Evolutionary conservation across 2,888 invertebrate genomes (phyloP).

Genomic region (Drosophila multiciliata): DNA sequence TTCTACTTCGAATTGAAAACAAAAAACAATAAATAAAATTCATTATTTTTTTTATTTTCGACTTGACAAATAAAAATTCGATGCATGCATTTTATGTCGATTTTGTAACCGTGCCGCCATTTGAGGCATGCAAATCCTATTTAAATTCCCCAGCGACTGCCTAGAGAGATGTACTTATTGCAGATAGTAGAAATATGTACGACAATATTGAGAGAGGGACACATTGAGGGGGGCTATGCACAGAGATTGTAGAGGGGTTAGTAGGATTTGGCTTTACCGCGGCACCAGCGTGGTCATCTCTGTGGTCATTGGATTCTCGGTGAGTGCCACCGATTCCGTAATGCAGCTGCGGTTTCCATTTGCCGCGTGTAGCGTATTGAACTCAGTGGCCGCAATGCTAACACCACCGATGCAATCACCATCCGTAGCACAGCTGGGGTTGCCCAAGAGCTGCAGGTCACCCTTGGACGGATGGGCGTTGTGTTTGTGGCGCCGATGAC

Average conservation of each 20-base stretch:
- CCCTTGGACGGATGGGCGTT: constrained; percentile 79
- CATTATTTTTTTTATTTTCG: constrained; percentile 9
- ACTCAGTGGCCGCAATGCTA: constrained; percentile 60
- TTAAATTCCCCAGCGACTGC: constrained; percentile 1
- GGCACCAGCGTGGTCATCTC: constrained; percentile 83
- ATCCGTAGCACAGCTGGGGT: constrained; percentile 26
- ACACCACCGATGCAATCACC: constrained; percentile 42
- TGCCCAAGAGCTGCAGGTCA: constrained; percentile 79
- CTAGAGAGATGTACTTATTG: not conserved
- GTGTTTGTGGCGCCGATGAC: constrained; percentile 81
- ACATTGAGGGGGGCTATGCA: constrained; percentile 1
- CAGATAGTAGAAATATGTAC: not conserved
- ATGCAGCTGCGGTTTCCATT: constrained; percentile 74
- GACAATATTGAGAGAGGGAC: constrained; percentile 12
- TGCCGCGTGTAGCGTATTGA: constrained; percentile 50
- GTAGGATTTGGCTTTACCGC: constrained; percentile 72
- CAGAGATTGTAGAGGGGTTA: constrained; percentile 8
- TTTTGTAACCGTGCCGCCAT: not conserved
- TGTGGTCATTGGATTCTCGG: constrained; percentile 83
- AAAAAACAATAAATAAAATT: constrained; percentile 15
- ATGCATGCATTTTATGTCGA: constrained; percentile 29
- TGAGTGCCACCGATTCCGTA: constrained; percentile 83
- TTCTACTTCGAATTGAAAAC: constrained; percentile 9
- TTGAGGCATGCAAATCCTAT: constrained; percentile 33
- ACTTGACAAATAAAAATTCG: constrained; percentile 16